Conservation (phyloP, 2,888 invertebrate species). For the Lasioglossum calceatum region DNA sequence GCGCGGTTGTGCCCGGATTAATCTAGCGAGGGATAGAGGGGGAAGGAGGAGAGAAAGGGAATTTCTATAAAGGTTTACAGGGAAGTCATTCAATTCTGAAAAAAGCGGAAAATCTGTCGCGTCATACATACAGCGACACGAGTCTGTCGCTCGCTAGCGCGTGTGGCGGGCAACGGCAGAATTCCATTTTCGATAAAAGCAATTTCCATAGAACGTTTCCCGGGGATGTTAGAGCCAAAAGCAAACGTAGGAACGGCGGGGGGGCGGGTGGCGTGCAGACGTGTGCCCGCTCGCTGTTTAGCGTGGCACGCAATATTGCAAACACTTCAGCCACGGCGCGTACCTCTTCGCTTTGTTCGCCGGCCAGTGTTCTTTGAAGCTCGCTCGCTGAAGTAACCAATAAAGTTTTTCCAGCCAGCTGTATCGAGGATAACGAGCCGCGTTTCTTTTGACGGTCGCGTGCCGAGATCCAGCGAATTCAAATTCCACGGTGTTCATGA, state of each 20-base stretch:
- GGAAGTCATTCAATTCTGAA: background rate
- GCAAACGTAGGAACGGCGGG: slow-evolving; percentile 40
- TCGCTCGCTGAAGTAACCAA: slow-evolving; percentile 43
- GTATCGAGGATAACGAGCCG: slow-evolving; percentile 28
- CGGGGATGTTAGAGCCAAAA: slow-evolving; percentile 40
- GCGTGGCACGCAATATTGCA: slow-evolving; percentile 57
- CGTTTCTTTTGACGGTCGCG: slow-evolving; percentile 52
- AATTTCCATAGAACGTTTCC: slow-evolving; percentile 41
- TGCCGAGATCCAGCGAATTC: slow-evolving; percentile 41
- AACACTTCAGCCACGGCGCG: slow-evolving; percentile 46
- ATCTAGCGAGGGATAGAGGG: background rate
- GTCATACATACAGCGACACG: background rate
- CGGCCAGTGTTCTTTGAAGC: slow-evolving; percentile 42
- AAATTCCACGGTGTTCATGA: slow-evolving; percentile 60
- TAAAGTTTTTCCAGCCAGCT: slow-evolving; percentile 44
- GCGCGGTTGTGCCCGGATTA: background rate
- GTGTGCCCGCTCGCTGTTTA: slow-evolving; percentile 34
- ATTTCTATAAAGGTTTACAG: background rate
- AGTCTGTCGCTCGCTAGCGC: background rate
- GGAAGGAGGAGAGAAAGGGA: background rate
- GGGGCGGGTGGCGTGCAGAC: slow-evolving; percentile 31
- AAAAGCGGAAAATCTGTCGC: background rate
- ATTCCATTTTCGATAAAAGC: slow-evolving; percentile 12
- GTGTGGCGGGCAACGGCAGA: background rate
- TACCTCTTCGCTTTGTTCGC: slow-evolving; percentile 22